A percentile compares a stretch with the other conserved stretches of the same genome.
Conservation (phyloP, 1,140 invertebrate species). For the Thaumetopoea pityocampa region DNA sequence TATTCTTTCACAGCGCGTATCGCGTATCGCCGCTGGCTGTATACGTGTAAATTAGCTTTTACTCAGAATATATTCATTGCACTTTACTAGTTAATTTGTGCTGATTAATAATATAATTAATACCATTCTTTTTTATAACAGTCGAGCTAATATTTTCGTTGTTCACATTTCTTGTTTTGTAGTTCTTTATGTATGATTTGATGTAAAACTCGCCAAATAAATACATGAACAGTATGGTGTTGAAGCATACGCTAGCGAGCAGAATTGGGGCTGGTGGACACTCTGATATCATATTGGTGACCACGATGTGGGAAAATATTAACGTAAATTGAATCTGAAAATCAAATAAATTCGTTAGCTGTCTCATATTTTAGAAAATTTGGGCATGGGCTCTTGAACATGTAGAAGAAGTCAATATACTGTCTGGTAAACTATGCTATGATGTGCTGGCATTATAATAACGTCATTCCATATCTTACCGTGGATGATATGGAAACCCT, state of each 20-base stretch:
- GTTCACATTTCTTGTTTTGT: constrained; percentile 74
- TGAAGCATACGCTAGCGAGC: constrained; percentile 20
- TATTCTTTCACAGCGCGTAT: too few species aligned
- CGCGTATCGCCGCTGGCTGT: too few species aligned
- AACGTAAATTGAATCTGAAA: constrained; percentile 37
- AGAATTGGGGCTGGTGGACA: constrained; percentile 33
- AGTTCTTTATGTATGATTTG: constrained; percentile 26
- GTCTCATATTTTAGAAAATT: background rate
- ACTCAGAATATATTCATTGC: too few species aligned
- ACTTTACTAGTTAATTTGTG: constrained; percentile 13
- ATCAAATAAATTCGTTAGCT: background rate
- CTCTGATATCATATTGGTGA: constrained; percentile 19
- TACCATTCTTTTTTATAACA: constrained; percentile 1
- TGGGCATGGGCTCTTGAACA: background rate
- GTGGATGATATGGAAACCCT: too few species aligned
- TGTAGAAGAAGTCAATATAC: too few species aligned
- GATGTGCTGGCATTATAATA: too few species aligned
- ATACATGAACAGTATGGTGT: constrained; percentile 31
- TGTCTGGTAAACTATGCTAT: too few species aligned
- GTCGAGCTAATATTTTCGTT: constrained; percentile 6
- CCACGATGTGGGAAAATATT: constrained; percentile 23
- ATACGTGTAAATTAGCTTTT: too few species aligned
- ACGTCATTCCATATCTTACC: too few species aligned
- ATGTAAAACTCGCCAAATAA: constrained; percentile 39
- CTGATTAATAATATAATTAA: constrained; percentile 11